A percentile compares a stretch with the other conserved stretches of the same genome.
Conservation (phyloP, 53 echinoderm and acorn worm genomes). For the Astropecten irregularis region DNA sequence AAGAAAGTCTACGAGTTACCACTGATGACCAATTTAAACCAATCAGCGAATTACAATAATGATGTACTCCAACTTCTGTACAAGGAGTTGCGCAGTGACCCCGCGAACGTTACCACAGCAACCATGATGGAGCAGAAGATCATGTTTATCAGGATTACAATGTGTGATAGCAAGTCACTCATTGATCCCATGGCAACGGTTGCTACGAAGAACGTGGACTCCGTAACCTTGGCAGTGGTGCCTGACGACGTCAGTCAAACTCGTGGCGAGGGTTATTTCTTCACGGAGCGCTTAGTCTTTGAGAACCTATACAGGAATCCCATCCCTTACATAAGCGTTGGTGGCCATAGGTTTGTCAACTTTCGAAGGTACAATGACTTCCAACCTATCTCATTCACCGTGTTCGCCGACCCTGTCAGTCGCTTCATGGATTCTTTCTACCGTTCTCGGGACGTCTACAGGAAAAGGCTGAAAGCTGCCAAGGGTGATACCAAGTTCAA, state of each 20-base stretch:
- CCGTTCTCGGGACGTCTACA: background rate
- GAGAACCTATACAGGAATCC: background rate
- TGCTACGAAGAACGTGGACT: background rate
- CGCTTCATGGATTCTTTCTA: background rate
- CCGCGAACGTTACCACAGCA: background rate
- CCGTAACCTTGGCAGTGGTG: background rate
- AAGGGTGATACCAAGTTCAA: background rate
- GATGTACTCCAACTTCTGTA: background rate
- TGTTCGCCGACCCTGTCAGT: background rate
- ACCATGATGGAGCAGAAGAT: background rate
- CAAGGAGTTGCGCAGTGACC: background rate
- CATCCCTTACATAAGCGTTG: background rate
- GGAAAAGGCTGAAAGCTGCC: background rate
- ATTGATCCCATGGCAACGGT: conserved; percentile 6
- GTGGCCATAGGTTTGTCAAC: background rate
- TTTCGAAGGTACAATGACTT: background rate
- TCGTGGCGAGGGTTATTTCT: background rate
- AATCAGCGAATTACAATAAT: background rate
- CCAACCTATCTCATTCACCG: background rate
- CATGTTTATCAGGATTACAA: background rate
- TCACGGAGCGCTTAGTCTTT: background rate
- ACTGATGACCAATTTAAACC: no score
- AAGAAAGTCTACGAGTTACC: no score
- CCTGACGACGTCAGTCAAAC: background rate
- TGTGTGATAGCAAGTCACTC: background rate